Base-by-base conservation (phyloP, 2,797 vertebrate species). In the Cyprinella venusta region DNA sequence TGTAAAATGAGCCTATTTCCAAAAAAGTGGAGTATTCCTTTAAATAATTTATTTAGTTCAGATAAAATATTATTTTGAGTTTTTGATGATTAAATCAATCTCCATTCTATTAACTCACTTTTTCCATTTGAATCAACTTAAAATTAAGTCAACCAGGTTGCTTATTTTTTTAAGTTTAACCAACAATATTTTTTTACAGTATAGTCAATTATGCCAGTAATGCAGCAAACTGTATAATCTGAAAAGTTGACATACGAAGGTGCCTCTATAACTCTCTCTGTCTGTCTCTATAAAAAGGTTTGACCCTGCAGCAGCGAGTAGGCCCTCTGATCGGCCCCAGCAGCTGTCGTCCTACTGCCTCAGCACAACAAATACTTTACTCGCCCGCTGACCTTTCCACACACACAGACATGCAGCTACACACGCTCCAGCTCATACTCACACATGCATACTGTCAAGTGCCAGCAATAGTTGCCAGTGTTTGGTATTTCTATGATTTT, bases 291-390 rank as follows among this genome's bases (percentile, higher is more conserved):
- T 95, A 92, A 94, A 95, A 94, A 95, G 93, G 76, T 38, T 92
- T 94, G 93, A 93, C 93, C 94, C 92, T 90, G 83, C 89, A 86
- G 88, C 90, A 91, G 93, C 90, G 90, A 86, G 1, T 21, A 87
- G 90, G 90, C 90, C 89, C 92, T 93, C 92, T 95, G 94, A 95
- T 94, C 90, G 92, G 88, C 91, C 86, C 19, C 70, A 93, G 94
- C 95, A 95, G 94, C 94, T 96, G 95, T 93, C 91, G 91, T 93
- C 93, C 90, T 90, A 89, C 94, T 93, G 94, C 92, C 93, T 95
- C 95, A 95, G 95, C 95, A 95, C 92, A 96, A 95, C 95, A 95
- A 95, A 95, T 94, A 94, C 91, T 94, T 94, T 90, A 91, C 92
- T 69, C 72, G 93, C 93, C 90, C 91, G 91, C 91, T 95, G 95